Evolutionary conservation across 2,888 invertebrate genomes (phyloP).

Genomic region (Choristoneura rosaceana): DNA sequence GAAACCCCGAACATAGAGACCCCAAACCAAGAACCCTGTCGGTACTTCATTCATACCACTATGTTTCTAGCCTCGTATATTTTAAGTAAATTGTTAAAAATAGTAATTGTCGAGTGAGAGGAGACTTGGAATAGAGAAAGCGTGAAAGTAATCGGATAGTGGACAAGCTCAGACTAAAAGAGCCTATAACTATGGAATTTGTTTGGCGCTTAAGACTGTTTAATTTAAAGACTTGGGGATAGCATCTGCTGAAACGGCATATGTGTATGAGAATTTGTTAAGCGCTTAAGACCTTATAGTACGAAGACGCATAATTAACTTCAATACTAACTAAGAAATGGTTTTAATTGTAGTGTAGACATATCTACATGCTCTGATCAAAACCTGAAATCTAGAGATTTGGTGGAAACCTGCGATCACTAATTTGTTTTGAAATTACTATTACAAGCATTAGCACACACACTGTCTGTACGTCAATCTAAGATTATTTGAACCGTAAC

Average conservation of each 20-base stretch:
- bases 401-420: too few relatives aligned
- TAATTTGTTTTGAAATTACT: too few relatives aligned
- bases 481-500: too few relatives aligned
- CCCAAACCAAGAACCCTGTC: too few relatives aligned
- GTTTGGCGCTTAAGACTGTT: not conserved
- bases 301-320: not conserved
- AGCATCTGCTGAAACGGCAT: too few relatives aligned
- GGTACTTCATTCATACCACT: too few relatives aligned
- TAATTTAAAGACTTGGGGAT: not conserved
- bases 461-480: too few relatives aligned
- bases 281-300: not conserved
- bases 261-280: not conserved
- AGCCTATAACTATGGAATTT: not conserved
- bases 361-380: too few relatives aligned
- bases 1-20: too few relatives aligned
- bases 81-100: conserved; percentile 16
- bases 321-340: not conserved
- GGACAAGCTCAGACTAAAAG: not conserved
- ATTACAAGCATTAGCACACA: too few relatives aligned
- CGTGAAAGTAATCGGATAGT: conserved; percentile 30
- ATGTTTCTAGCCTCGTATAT: not conserved
- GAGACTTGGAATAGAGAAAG: conserved; percentile 18
- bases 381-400: too few relatives aligned
- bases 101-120: conserved; percentile 8
- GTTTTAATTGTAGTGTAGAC: too few relatives aligned